Base-by-base conservation (phyloP, 2,797 vertebrate genomes). In the Numenius phaeopus region DNA sequence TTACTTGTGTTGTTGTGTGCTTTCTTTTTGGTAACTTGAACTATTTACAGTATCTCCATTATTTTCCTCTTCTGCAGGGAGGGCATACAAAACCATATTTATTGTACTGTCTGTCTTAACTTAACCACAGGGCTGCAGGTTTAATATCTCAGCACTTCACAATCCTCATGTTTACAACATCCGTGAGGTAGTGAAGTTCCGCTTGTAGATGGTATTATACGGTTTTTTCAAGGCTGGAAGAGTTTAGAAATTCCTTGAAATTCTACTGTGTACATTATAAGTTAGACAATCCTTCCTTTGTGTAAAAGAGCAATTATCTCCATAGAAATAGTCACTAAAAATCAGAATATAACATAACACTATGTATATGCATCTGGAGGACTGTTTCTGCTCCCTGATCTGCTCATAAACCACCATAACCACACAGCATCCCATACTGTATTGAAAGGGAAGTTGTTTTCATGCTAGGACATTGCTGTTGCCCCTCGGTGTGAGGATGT, bases 121-220 rank as follows among this genome's bases (percentile, higher is more conserved):
- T 47, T 37, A 83, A 90, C 70, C 47, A 70, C 75, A 67, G 12
- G 70, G 59, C 34, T 84, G 61, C 58, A 83, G 24, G 59, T 91
- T 92, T 94, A 95, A 87, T 94, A 95, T 85, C 84, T 71, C 52
- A 73, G 40, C 26, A 75, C 23, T 91, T 83, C 73, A 87, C 42
- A 93, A 86, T 19, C n/a, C 11, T 85, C 46, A 23, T 89, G 75
- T 92, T 94, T 85, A 94, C 78, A 82, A 29, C 40, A 83, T 84
- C 66, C 1, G 1, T 8, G 12, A 86, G 62, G 29, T 40, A 84
- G 22, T 69, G 70, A 79, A 87, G 19, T 83, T 87, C 27, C 0
- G 0, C 44, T 77, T 73, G 24, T 44, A 69, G 34, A 66, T 23
- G 15, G 5, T 19, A 80, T 71, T 58, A 39, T 47, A 37, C 6